Percentiles rank a stretch among this genome's conserved stretches.
Conservation (phyloP, 2,888 invertebrate species). For the Tuta absoluta region DNA sequence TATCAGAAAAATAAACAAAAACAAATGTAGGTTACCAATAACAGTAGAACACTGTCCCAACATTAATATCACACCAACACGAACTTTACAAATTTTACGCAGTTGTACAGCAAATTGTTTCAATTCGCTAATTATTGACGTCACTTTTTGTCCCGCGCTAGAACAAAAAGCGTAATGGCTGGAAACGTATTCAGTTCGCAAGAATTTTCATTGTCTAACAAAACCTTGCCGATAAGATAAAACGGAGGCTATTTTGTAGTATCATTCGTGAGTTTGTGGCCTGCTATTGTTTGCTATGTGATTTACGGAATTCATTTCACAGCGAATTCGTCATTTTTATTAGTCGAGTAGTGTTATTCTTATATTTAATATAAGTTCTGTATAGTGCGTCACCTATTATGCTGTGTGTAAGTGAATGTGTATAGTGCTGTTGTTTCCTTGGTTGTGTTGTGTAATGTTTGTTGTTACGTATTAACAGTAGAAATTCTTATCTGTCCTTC, state of each 20-base stretch:
- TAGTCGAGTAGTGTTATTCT: constrained; percentile 23
- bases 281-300: constrained; percentile 33
- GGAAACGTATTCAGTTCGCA: constrained; percentile 42
- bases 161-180: constrained; percentile 44
- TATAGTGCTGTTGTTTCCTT: neutral
- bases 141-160: constrained; percentile 28
- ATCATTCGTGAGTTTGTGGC: constrained; percentile 28
- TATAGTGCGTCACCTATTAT: neutral
- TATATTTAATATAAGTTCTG: constrained; percentile 11
- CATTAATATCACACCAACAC: neutral
- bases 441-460: constrained; percentile 8
- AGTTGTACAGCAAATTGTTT: constrained; percentile 1
- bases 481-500: neutral
- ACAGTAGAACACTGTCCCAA: neutral
- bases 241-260: constrained; percentile 43
- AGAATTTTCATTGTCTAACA: constrained; percentile 59
- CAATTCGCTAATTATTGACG: constrained; percentile 27
- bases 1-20: neutral
- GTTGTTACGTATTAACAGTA: neutral
- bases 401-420: neutral
- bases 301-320: constrained; percentile 25
- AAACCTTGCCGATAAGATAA: constrained; percentile 67
- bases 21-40: neutral
- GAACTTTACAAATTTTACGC: too few relatives aligned
- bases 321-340: constrained; percentile 20